phyloP scores from a whole-genome alignment of 2,113 vertebrate species.

The Paralichthys olivaceus region DNA sequence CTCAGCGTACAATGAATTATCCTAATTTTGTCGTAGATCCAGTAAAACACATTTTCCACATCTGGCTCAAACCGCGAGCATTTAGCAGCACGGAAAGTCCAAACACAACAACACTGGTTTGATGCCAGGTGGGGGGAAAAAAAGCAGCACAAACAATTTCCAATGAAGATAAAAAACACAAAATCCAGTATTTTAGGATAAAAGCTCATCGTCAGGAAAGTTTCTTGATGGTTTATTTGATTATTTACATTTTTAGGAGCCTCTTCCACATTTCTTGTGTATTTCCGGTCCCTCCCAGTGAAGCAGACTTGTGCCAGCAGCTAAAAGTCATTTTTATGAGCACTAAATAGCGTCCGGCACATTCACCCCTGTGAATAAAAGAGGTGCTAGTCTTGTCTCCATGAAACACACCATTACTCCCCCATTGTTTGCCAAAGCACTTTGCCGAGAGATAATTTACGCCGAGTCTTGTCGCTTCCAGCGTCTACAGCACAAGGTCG shows the following conservation, averaged over 20 bases:
- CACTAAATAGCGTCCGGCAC: constrained; percentile 54
- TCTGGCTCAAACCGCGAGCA: not conserved
- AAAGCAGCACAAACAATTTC: not conserved
- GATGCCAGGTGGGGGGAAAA: not conserved
- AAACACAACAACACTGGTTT: not conserved
- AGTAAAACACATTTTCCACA: not conserved
- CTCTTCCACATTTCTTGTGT: not conserved
- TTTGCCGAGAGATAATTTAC: constrained; percentile 66
- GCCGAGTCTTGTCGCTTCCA: constrained; percentile 28
- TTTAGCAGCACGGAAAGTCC: not conserved
- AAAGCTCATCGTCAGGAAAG: not conserved
- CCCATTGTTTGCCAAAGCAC: constrained; percentile 64
- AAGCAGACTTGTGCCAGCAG: constrained; percentile 41
- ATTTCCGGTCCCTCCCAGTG: not conserved
- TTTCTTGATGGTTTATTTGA: not conserved
- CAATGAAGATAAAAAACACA: not conserved
- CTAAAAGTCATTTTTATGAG: constrained; percentile 67
- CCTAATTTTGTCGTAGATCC: constrained; percentile 6
- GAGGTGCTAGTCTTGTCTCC: constrained; percentile 57
- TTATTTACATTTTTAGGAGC: not conserved
- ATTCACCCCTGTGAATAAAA: constrained; percentile 61
- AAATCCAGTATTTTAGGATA: not conserved
- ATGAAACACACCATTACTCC: constrained; percentile 73
- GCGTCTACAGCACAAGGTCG: constrained; percentile 64
- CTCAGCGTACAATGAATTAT: not conserved